These are phyloP conservation scores for Lapara coniferarum DNA, from an alignment of 2,888 invertebrate genomes.

Conservation along the genomic window DNA sequence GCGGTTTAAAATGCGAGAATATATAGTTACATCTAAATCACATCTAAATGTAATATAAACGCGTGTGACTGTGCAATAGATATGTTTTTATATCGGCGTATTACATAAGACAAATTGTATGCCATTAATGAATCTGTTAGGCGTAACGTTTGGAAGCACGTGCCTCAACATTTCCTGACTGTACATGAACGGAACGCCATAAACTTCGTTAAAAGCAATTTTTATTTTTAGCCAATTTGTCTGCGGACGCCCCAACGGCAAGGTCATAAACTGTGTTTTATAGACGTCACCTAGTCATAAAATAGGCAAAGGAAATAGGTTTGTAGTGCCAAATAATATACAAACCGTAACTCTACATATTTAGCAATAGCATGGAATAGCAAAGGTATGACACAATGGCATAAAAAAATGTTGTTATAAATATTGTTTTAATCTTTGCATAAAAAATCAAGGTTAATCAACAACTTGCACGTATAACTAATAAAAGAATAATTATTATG, in stretches of 20 bases:
- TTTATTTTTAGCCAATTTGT: slow-evolving; percentile 45
- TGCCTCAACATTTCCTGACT: slow-evolving; percentile 14
- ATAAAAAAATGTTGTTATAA: too few relatives aligned
- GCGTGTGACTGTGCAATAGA: neutral
- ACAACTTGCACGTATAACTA: too few relatives aligned
- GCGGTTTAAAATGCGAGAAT: slow-evolving; percentile 18
- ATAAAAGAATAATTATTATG: too few relatives aligned
- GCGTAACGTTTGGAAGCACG: slow-evolving; percentile 1
- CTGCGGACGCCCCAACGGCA: slow-evolving; percentile 34
- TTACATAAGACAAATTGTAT: neutral
- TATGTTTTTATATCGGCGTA: neutral
- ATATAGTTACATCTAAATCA: slow-evolving; percentile 9
- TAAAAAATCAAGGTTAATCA: too few relatives aligned
- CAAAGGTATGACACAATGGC: neutral
- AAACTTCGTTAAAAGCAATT: slow-evolving; percentile 43
- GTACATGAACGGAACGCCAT: slow-evolving; percentile 34
- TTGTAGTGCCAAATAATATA: slow-evolving; percentile 9
- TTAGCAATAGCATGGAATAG: neutral
- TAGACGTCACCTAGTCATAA: slow-evolving; percentile 11
- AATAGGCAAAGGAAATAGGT: slow-evolving; percentile 9
- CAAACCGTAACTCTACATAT: neutral
- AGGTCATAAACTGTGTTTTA: slow-evolving; percentile 33
- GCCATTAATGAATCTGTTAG: neutral
- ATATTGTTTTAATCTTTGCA: too few relatives aligned
- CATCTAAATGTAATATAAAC: neutral